phyloP scores from a whole-genome alignment of 2,888 invertebrate genomes.

The Agapostemon virescens region DNA sequence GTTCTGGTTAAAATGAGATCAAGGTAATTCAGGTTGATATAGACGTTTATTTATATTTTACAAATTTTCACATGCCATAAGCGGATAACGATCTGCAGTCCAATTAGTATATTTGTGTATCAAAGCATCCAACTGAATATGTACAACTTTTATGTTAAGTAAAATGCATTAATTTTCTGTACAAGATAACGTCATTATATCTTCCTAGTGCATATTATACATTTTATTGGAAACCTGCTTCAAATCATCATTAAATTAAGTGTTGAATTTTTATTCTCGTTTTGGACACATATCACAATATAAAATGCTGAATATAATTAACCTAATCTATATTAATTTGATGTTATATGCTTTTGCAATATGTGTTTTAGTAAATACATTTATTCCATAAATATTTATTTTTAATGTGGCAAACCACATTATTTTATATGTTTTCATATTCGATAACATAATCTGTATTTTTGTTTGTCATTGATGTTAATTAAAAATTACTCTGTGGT shows the following conservation, averaged over 20 bases:
- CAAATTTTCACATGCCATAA: background rate
- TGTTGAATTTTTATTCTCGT: background rate
- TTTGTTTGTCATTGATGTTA: no score
- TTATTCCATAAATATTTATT: no score
- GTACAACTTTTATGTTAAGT: background rate
- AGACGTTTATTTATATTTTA: background rate
- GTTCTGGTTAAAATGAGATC: no score
- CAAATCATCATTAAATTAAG: no score
- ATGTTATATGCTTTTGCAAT: background rate
- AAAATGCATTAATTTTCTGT: background rate
- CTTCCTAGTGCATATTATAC: background rate
- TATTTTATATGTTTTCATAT: no score
- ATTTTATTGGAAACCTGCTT: background rate
- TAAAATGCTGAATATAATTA: background rate
- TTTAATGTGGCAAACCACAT: background rate
- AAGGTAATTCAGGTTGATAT: background rate
- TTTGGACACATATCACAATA: background rate
- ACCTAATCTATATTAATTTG: background rate
- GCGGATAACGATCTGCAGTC: background rate
- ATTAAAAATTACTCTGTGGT: no score
- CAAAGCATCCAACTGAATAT: background rate
- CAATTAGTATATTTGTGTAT: background rate
- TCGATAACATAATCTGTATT: no score
- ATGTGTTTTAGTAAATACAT: no score
- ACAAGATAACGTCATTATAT: background rate